phyloP scores from a whole-genome alignment of 2,113 vertebrate species.

The Mesitornis unicolor region DNA sequence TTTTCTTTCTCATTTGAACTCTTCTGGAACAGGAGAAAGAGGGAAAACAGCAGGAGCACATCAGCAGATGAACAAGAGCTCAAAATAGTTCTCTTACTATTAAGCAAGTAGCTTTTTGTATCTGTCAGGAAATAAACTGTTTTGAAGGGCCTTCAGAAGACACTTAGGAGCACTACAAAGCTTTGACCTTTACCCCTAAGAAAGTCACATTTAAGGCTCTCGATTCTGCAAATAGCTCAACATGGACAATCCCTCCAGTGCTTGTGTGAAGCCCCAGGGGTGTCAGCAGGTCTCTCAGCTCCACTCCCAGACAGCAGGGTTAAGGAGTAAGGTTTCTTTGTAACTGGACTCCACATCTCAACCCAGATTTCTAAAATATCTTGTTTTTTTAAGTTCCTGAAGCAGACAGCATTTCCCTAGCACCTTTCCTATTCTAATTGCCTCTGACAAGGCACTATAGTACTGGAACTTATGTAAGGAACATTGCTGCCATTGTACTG shows the following conservation, averaged over 20 bases:
- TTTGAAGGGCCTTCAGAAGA: constrained; percentile 3
- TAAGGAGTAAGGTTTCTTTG: not conserved
- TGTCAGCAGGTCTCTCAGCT: not conserved
- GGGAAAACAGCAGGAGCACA: not conserved
- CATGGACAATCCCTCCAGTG: not conserved
- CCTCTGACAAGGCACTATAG: constrained; percentile 14
- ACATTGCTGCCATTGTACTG: not conserved
- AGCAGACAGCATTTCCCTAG: not conserved
- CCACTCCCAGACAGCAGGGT: not conserved
- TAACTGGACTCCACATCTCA: not conserved
- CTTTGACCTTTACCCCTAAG: not conserved
- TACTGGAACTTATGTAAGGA: constrained; percentile 17
- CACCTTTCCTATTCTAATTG: constrained; percentile 11
- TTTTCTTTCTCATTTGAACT: not conserved
- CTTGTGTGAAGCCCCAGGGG: not conserved
- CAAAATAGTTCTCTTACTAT: not conserved
- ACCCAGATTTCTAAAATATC: not conserved
- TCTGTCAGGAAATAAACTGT: not conserved
- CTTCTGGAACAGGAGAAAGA: not conserved
- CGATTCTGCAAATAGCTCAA: not conserved
- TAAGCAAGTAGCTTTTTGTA: not conserved
- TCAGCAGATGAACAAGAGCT: not conserved
- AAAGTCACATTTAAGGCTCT: not conserved
- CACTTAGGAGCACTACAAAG: not conserved
- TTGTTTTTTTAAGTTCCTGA: not conserved